Percentiles rank a stretch among this genome's conserved stretches.
Evolutionary conservation across 2,888 invertebrate species (phyloP).

Genomic region (Phortica okadai): DNA sequence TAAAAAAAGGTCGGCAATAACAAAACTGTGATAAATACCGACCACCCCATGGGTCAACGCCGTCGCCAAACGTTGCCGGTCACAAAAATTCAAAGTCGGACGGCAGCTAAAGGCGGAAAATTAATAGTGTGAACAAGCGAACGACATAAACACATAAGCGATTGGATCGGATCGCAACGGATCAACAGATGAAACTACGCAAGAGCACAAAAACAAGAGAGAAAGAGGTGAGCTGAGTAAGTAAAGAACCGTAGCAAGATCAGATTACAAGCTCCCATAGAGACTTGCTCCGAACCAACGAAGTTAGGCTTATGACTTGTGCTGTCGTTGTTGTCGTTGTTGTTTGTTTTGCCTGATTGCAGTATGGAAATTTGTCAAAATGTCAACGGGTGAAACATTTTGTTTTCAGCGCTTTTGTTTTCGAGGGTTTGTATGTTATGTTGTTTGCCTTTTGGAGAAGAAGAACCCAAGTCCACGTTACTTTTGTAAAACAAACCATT

Average conservation of each 20-base stretch:
- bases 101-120: conserved; percentile 63
- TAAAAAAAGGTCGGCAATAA: conserved; percentile 45
- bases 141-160: conserved; percentile 45
- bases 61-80: conserved; percentile 34
- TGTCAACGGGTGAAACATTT: conserved; percentile 72
- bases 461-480: conserved; percentile 58
- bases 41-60: conserved; percentile 63
- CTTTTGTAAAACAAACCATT: conserved; percentile 77
- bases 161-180: conserved; percentile 24
- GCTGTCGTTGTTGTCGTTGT: conserved; percentile 7
- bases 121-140: conserved; percentile 71
- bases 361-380: conserved; percentile 74
- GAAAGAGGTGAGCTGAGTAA: conserved; percentile 16
- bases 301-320: background rate
- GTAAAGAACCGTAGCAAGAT: conserved; percentile 43
- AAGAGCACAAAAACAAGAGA: background rate
- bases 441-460: conserved; percentile 1
- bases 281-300: conserved; percentile 53
- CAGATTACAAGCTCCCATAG: conserved; percentile 51
- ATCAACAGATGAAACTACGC: conserved; percentile 31
- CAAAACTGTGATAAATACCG: conserved; percentile 68
- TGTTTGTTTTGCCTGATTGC: conserved; percentile 34
- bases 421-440: conserved; percentile 35
- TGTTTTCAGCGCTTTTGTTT: conserved; percentile 46
- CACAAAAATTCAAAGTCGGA: conserved; percentile 39